Percentiles rank a stretch among this genome's conserved stretches.
Evolutionary conservation across 2,797 vertebrate species (phyloP).

Genomic region (Allochrocebus solatus): DNA sequence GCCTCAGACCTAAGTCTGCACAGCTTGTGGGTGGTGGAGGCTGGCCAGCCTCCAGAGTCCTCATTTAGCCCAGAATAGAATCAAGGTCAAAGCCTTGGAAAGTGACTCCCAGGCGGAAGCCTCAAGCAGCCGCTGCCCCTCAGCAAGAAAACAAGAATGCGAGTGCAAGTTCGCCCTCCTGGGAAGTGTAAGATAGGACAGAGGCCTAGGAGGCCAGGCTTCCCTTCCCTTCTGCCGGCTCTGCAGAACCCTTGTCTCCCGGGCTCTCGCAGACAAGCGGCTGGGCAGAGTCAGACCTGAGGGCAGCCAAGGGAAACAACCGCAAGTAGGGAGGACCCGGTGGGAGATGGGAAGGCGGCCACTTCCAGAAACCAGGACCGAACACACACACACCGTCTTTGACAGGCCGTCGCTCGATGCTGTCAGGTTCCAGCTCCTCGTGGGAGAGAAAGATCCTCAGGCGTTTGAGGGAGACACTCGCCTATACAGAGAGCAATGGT

Average conservation of each 20-base stretch:
- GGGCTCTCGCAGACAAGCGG: neutral
- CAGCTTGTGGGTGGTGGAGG: neutral
- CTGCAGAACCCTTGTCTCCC: neutral
- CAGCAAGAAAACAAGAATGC: neutral
- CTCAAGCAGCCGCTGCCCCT: neutral
- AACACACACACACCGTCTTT: constrained; percentile 85
- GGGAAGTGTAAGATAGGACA: neutral
- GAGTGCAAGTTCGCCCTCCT: neutral
- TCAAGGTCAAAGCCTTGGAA: neutral
- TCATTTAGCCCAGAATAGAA: neutral
- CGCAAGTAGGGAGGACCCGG: neutral
- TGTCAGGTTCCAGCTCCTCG: constrained; percentile 93
- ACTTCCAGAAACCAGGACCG: neutral
- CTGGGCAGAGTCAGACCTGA: neutral
- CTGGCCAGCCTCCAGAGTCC: neutral
- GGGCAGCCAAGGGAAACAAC: neutral
- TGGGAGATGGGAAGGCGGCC: neutral
- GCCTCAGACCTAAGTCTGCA: neutral
- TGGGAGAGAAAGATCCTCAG: constrained; percentile 95
- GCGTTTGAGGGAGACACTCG: constrained; percentile 95
- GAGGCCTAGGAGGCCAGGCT: fast-evolving
- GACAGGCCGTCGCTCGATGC: constrained; percentile 84
- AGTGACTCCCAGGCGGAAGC: neutral
- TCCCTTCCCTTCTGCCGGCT: neutral
- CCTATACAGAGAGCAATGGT: constrained; percentile 82